A percentile compares a stretch with the other conserved stretches of the same genome.
Evolutionary conservation across 1,140 invertebrate species (phyloP).

Genomic region (Megalopta genalis): DNA sequence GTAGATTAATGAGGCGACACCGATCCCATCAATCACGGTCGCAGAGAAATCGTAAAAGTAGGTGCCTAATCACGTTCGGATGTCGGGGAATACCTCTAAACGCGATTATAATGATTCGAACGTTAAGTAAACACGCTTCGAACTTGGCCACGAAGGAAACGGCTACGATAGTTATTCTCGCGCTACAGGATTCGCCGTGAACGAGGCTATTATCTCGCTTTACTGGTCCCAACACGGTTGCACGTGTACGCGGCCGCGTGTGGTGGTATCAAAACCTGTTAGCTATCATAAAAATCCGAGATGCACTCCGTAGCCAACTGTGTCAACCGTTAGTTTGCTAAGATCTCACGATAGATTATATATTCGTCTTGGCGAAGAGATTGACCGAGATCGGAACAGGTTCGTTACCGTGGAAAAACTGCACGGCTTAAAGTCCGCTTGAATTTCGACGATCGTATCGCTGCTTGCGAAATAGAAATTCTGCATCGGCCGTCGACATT

Average conservation of each 20-base stretch:
- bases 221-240: background rate
- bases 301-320: constrained; percentile 22
- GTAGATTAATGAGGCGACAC: no score
- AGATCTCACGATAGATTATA: background rate
- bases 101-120: background rate
- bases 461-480: background rate
- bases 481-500: no score
- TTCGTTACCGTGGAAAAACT: background rate
- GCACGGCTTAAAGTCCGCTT: background rate
- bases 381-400: constrained; percentile 10
- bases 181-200: background rate
- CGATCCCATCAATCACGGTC: no score
- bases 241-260: background rate
- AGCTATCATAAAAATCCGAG: constrained; percentile 15
- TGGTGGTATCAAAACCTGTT: constrained; percentile 40
- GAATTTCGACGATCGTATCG: background rate
- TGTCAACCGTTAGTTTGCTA: constrained; percentile 46
- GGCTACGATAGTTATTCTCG: background rate
- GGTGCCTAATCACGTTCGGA: no score
- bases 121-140: background rate
- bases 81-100: background rate
- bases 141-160: constrained; percentile 13
- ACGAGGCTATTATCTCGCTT: background rate
- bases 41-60: no score
- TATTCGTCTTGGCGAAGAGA: background rate